phyloP scores from a whole-genome alignment of 2,888 invertebrate species.

The Anthophora plumipes region DNA sequence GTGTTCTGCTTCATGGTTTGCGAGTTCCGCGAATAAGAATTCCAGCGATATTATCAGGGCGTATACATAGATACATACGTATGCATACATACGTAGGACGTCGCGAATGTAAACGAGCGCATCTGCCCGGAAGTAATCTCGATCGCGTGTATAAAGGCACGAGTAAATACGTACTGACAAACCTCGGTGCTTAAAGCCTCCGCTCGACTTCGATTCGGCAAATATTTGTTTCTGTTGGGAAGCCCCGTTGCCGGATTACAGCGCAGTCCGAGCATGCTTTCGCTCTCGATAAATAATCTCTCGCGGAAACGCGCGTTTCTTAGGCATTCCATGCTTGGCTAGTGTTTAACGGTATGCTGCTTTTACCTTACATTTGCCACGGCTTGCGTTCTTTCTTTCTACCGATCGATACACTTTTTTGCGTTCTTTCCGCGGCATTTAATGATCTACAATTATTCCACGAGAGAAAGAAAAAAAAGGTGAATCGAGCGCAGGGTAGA shows the following conservation, averaged over 20 bases:
- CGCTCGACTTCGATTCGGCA: conserved; percentile 39
- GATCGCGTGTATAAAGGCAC: conserved; percentile 57
- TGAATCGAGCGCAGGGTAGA: background rate
- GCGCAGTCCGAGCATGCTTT: conserved; percentile 16
- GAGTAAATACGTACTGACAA: conserved; percentile 57
- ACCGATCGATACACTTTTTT: background rate
- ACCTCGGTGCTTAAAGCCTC: conserved; percentile 44
- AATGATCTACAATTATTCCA: background rate
- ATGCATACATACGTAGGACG: background rate
- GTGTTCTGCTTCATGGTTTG: conserved; percentile 17
- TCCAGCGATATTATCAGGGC: conserved; percentile 17
- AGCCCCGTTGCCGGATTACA: conserved; percentile 4
- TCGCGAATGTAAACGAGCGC: conserved; percentile 50
- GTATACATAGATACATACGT: too few relatives aligned
- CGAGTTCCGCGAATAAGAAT: conserved; percentile 35
- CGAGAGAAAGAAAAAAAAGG: background rate
- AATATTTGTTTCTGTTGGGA: conserved; percentile 55
- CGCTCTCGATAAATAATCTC: conserved; percentile 46
- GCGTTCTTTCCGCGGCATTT: background rate
- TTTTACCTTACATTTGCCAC: too few relatives aligned
- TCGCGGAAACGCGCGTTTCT: conserved; percentile 7
- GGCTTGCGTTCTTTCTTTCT: too few relatives aligned
- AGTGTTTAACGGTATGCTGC: too few relatives aligned
- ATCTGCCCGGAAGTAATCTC: conserved; percentile 62
- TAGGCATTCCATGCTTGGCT: background rate